Conservation (phyloP, 2,113 vertebrate genomes). For the Bujurquina vittata region DNA sequence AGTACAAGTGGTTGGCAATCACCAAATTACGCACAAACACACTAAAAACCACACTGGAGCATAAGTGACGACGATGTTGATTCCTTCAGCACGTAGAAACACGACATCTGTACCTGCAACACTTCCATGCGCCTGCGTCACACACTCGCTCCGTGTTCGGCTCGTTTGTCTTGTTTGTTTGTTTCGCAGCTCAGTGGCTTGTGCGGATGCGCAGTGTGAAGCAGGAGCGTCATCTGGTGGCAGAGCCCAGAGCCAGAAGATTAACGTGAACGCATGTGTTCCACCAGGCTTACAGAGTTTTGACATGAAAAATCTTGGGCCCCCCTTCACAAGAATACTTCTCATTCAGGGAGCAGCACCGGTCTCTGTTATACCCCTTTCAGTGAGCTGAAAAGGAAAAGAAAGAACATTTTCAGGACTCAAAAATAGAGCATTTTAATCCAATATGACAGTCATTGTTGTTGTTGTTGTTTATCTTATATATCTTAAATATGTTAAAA, state of each 20-base stretch:
- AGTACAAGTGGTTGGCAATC: neutral
- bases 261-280: neutral
- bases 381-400: constrained; percentile 1
- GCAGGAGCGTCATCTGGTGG: constrained; percentile 74
- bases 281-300: neutral
- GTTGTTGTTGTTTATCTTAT: neutral
- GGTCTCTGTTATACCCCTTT: neutral
- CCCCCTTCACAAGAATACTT: constrained; percentile 13
- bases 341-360: constrained; percentile 40
- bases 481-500: neutral
- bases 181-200: neutral
- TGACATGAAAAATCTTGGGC: constrained; percentile 10
- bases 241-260: neutral
- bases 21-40: neutral
- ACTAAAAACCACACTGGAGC: neutral
- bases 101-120: no score
- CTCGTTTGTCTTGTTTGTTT: neutral
- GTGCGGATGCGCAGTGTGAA: constrained; percentile 7
- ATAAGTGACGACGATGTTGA: neutral
- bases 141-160: neutral
- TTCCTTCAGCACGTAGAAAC: neutral
- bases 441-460: no score
- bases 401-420: neutral
- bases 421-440: neutral
- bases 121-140: neutral